Evolutionary conservation across 2,888 invertebrate species (phyloP), one percentile per base, ranked within the genome.

Genomic region (Lymantria monacha): DNA sequence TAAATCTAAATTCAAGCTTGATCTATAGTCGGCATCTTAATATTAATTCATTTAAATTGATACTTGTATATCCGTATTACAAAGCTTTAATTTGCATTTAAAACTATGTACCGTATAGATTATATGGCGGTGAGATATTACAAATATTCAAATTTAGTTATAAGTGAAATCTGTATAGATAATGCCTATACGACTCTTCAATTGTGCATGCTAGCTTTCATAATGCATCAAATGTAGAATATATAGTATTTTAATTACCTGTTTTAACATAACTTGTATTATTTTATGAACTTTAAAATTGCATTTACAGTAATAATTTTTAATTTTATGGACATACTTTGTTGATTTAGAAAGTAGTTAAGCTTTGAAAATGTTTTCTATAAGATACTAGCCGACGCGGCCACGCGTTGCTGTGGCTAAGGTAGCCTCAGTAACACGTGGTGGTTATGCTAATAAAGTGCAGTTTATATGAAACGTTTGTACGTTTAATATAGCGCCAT

Each of bases 31-130:
- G 22, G 22, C 53, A 51, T 9, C 45, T 48, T 42, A 14, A 45
- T 31, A 33, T 49, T 53, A 53, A 66, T 55, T 66, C 51, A 55
- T 51, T 48, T 47, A 48, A 36, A 51, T 59, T 52, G 52, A 63
- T 61, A 46, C 42, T 51, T 13, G 8, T 44, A 63, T 63, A 70
- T 64, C 72, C 74, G 69, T 75, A 81, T 81, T 79, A 80, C 70
- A 58, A 58, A 61, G 61, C 69, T 62, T 61, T 57, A 59, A 81
- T 83, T 79, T 78, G 76, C 79, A 82, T 80, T 30, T 33, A 67
- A 63, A 59, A 63, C 56, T 72, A 75, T 74, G 72, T 62, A 69
- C 57, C 47, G 59, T 59, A 67, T 68, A 73, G 79, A 84, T 83
- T 72, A 79, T 66, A 80, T 72, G 75, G 79, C 83, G 81, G 83